Base-by-base conservation (phyloP, 2,113 vertebrate genomes). In the Sciurus niger region DNA sequence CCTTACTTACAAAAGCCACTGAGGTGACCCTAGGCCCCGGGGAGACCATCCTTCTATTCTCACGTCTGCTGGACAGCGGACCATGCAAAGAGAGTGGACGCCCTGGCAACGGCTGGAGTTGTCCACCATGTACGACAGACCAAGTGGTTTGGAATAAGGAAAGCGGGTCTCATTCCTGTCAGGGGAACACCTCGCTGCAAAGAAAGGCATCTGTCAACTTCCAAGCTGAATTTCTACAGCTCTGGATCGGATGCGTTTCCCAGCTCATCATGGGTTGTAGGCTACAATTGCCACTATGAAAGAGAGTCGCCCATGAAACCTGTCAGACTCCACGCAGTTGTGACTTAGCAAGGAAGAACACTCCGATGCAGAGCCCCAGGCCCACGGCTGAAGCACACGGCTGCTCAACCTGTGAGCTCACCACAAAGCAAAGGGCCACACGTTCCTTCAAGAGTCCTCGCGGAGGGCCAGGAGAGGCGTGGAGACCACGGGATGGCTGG, bases 211-310 rank as follows among this genome's bases (percentile, higher is more conserved):
- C 76, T 82, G 51, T 80, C 70, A 1, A 0, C 10, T 32, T 16
- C 73, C 63, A 5, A 0, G 0, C n/a, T 11, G 18, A 7, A 3
- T 14, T 34, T 46, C 8, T 0, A 24, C 46, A 58, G 24, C 78
- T 68, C 77, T 14, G 13, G 4, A 24, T 6, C 14, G 8, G 4
- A 58, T 4, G 80, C 40, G 2, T 13, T 51, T 80, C n/a, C 25
- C 18, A 85, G 87, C 55, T 24, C 24, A 0, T 28, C 48, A 0
- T 43, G 34, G 9, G 43, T 84, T 22, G 53, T 24, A 37, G 3
- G 11, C 55, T 58, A 76, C 34, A 2, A 6, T 11, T 78, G 70
- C 22, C 8, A 3, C 83, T 40, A 32, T n/a, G 74, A 92, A 51
- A 48, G 84, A 48, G 84, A 89, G 79, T 93, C 65, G 79, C 58